These are phyloP conservation scores for Sycobia sp. DNA, from an alignment of 1,140 invertebrate species.

Conservation along the genomic window DNA sequence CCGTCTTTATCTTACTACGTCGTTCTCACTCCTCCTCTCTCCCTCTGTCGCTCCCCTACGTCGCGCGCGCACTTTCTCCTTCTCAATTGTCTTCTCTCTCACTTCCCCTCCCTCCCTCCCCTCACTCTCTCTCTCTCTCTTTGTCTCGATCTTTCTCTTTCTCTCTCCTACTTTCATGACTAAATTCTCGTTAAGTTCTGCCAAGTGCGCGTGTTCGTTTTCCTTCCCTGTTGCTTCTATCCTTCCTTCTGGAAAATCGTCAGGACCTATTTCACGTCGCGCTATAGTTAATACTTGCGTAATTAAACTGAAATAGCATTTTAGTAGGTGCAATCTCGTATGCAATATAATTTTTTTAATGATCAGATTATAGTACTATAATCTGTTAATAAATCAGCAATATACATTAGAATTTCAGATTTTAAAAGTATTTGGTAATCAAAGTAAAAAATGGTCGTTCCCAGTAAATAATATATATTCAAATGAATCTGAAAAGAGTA, in stretches of 20 bases:
- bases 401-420: too few species aligned
- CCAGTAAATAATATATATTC: too few species aligned
- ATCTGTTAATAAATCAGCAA: too few species aligned
- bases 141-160: too few species aligned
- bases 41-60: background rate
- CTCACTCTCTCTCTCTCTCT: too few species aligned
- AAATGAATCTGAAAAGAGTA: too few species aligned
- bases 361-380: too few species aligned
- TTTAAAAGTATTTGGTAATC: too few species aligned
- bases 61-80: too few species aligned
- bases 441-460: too few species aligned
- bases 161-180: constrained; percentile 1
- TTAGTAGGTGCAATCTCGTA: background rate
- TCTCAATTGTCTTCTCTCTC: background rate
- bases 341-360: constrained; percentile 3
- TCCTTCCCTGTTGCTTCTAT: background rate
- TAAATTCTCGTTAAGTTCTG: constrained; percentile 28
- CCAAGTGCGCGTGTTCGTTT: constrained; percentile 9
- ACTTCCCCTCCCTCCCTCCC: background rate
- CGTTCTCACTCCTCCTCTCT: too few species aligned
- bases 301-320: constrained; percentile 21
- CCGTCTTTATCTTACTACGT: too few species aligned
- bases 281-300: constrained; percentile 11
- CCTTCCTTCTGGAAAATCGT: constrained; percentile 22
- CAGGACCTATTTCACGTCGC: constrained; percentile 4